Evolutionary conservation across 2,888 invertebrate genomes (phyloP), one percentile per base, ranked within the genome.

Genomic region (Netelia melanura): DNA sequence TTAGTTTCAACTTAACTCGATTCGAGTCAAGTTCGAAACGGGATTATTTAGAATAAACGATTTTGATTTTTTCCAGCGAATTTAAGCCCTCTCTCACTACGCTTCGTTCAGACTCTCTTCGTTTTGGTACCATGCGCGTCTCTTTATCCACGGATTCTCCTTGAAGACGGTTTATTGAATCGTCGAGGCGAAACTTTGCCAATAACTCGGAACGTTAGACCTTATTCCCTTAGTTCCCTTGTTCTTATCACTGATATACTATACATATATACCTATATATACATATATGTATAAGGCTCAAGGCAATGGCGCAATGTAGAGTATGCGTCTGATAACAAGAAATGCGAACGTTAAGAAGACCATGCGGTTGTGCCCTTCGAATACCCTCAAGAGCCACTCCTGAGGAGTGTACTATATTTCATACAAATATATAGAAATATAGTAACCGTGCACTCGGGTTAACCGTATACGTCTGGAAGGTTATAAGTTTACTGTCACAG

Each of bases 401-500:
- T 62, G 14, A n/a, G 25, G n/a, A 70, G 23, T 56, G 11, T 71
- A 58, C 48, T 38, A 21, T 23, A 56, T 77, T 3, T 43, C 17
- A 62, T 44, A 23, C 38, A 56, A 21, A 65, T 44, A 80, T 71
- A 8, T 64, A 52, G 56, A 70, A 65, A n/a, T 64, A 10, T 61
- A 38, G 9, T 52, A 64, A 52, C 8, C 38, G 30, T 54, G 65
- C 30, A n/a, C 56, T 54, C 8, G 44, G 62, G 74, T 5, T 54
- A 17, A 75, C 75, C 65, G 71, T 84, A 80, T 76, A 70, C 68
- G 64, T 79, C 74, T 70, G 75, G 64, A 21, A 61, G 80, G 83
- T 84, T 84, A 76, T 71, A 84, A 84, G 80, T 84, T 80, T 70
- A 71, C 76, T 71, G 76, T 67, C 61, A 76, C 65, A 64, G 43